Evolutionary conservation across 2,797 vertebrate genomes (phyloP), one percentile per base, ranked within the genome.

Genomic region (Lithobates sylvaticus): DNA sequence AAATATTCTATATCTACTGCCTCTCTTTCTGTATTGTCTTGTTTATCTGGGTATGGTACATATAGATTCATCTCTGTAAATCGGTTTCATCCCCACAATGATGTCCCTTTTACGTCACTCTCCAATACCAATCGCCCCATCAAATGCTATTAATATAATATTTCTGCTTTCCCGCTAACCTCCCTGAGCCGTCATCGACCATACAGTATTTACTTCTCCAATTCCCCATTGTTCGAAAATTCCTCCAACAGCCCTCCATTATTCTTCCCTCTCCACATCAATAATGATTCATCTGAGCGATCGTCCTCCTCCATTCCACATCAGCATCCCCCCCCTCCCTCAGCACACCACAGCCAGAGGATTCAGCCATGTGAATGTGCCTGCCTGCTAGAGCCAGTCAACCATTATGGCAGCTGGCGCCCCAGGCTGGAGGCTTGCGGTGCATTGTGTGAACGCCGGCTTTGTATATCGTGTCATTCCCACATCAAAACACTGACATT

Each of bases 401-500:
- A 23, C 67, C 32, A 29, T 29, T 68, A 26, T 71, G 67, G 78
- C 79, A 61, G 69, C 79, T 81, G 69, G 32, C 54, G 44, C 18
- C 39, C 79, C 27, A 12, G 29, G 23, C 36, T 69, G 61, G 18
- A 44, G 6, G n/a, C 18, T 61, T 58, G 73, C 76, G 15, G 76
- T 67, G 29, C 7, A 44, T 42, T 73, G 71, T 73, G 71, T 78
- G 61, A 27, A 2, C 6, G 15, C 34, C 16, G 36, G 70, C 39
- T 44, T 36, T 44, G 23, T 27, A 54, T 47, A 58, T 69, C 1
- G n/a, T n/a, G n/a, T 68, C 34, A 42, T 68, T 79, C 36, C 58
- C 58, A 65, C 76, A 47, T 29, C 39, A 67, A 67, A n/a, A 67
- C 58, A 9, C 76, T 13, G 65, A 67, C 78, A 81, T 81, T 36